Evolutionary conservation across 2,888 invertebrate genomes (phyloP).

Genomic region (Amphipoea oculea): DNA sequence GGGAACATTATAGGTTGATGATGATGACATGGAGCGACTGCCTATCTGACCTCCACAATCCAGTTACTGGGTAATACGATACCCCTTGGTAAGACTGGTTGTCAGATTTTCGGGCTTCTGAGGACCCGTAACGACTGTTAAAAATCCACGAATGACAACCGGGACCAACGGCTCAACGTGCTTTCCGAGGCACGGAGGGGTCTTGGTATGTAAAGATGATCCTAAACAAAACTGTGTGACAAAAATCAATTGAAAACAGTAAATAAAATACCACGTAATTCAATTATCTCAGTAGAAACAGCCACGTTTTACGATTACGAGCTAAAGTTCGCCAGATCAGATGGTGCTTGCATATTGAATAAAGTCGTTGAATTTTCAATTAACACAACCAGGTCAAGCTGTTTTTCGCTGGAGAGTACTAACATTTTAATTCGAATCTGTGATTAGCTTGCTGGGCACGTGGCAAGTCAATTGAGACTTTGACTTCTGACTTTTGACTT

Average conservation of each 20-base stretch:
- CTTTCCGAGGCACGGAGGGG: no score
- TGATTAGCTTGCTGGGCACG: conserved; percentile 49
- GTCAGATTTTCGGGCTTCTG: no score
- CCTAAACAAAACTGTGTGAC: neutral
- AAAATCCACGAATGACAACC: no score
- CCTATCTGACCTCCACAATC: no score
- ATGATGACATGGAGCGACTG: no score
- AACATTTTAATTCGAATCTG: conserved; percentile 46
- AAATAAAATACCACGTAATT: conserved; percentile 39
- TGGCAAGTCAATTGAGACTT: conserved; percentile 47
- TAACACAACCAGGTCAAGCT: conserved; percentile 53
- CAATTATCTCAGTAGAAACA: conserved; percentile 44
- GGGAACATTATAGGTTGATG: no score
- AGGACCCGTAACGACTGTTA: no score
- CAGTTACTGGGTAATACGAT: no score
- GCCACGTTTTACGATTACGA: conserved; percentile 50
- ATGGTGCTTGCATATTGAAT: conserved; percentile 49
- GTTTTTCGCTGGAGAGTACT: conserved; percentile 41
- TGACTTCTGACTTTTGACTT: conserved; percentile 53
- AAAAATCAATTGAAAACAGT: conserved; percentile 26
- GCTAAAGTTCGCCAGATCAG: conserved; percentile 53
- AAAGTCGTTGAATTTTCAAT: conserved; percentile 60
- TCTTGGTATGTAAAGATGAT: no score
- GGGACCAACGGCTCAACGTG: no score
- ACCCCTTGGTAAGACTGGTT: no score